Base-by-base conservation (phyloP, 2,888 invertebrate species). In the Odontocolon sp. region DNA sequence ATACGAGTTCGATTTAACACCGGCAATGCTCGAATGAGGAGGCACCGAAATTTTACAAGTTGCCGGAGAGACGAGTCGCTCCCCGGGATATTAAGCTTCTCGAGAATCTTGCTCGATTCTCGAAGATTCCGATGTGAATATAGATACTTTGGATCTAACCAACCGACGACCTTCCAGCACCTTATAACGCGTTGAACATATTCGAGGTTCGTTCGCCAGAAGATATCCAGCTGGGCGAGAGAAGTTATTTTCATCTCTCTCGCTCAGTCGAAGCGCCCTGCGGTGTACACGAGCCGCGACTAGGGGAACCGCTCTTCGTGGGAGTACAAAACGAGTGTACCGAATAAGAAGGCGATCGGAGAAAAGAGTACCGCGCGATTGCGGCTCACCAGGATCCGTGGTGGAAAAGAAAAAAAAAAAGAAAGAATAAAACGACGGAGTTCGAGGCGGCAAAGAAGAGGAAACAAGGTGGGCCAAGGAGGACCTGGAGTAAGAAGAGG, bases 241-340 rank as follows among this genome's bases (percentile, higher is more conserved):
- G 57, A 40, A 69, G 57, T 45, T 52, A 45, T 54, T n/a, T 18
- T 61, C 54, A 33, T 57, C 45, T 73, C 45, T 52, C 70, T 42
- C 72, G 57, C 56, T 31, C 59, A 64, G 33, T 36, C 54, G 45
- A 52, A 72, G 72, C 77, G 64, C 77, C 69, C 73, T 66, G 77
- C 64, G 77, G 77, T 73, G 73, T 77, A 47, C 68, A 77, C 66
- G 73, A 57, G 18, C 59, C 54, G 52, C 73, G 59, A 21, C 42
- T 36, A 38, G 67, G 69, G 59, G 57, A 69, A 69, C 14, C 70
- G 47, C 52, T 57, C 59, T 50, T 69, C 77, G 77, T 77, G 77
- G 77, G 77, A 77, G 77, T 77, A 77, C 64, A 45, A 77, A 77
- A 77, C 69, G 64, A 73, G 64, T 64, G 77, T 64, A 77, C 77